Base-by-base conservation (phyloP, 2,888 invertebrate species). In the Gastrophysa polygoni region DNA sequence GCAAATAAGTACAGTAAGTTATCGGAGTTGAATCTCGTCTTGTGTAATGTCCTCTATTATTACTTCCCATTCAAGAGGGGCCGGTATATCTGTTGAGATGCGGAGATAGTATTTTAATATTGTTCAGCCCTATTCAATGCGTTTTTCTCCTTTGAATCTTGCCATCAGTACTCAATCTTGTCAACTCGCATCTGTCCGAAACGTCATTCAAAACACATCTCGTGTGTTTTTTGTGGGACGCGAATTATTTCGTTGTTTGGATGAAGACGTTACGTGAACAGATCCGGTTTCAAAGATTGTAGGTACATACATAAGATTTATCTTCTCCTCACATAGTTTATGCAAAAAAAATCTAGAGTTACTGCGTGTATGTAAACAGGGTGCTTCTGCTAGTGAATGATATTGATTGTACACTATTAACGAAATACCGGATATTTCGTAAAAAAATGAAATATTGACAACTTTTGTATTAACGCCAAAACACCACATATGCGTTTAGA, bases 21-120 rank as follows among this genome's bases (percentile, higher is more conserved):
- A 67, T 67, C 66, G 43, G 57, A 29, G 56, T 47, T n/a, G 34
- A 58, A 68, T 68, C 68, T 68, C 54, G 63, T 66, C 68, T 71
- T 68, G 68, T 72, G 70, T 69, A 73, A 72, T 72, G 69, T 68
- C 64, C 68, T 69, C 71, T 69, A 73, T 74, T 72, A 72, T 71
- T 70, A 65, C 66, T 70, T 68, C 63, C 66, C 66, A 71, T 73
- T 73, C 71, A 72, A 71, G 64, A 67, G 65, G 64, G 52, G 61
- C 69, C 63, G 67, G 69, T 73, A 72, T 72, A 70, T 64, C 20
- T 44, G 64, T 54, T 61, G 59, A 69, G 72, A 74, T 74, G 71
- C 64, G 56, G 65, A 71, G 72, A 73, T 74, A 71, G 69, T 71
- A 58, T 69, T 71, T 65, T 68, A 71, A 71, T 70, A 72, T 72